These are phyloP conservation scores for Spisula subtruncata DNA, from an alignment of 2,888 invertebrate species.

Conservation along the genomic window DNA sequence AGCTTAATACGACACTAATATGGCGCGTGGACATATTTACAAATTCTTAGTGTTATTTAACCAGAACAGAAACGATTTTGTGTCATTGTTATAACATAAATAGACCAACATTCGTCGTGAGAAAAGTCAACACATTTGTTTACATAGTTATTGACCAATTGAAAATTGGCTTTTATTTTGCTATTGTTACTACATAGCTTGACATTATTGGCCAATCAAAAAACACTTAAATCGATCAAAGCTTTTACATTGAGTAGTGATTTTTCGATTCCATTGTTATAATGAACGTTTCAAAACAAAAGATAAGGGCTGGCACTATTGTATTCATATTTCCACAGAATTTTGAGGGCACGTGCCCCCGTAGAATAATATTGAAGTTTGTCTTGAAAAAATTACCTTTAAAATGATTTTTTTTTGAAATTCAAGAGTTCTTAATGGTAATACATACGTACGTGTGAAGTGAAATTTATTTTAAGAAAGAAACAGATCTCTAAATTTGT, in stretches of 20 bases:
- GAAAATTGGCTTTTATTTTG: constrained; percentile 49
- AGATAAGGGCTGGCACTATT: background rate
- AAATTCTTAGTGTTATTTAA: constrained; percentile 63
- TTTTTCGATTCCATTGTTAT: background rate
- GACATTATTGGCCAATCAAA: constrained; percentile 44
- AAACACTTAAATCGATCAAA: constrained; percentile 41
- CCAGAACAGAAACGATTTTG: constrained; percentile 41
- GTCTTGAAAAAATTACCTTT: background rate
- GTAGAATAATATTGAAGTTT: background rate
- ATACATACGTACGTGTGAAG: no score
- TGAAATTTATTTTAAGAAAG: no score
- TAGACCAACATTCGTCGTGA: constrained; percentile 58
- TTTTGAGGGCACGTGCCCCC: background rate
- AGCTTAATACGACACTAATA: constrained; percentile 28
- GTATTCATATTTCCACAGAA: background rate
- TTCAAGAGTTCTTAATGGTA: no score
- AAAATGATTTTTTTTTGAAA: background rate
- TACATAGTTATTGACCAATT: constrained; percentile 46
- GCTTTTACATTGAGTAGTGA: constrained; percentile 29
- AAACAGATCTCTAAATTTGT: no score
- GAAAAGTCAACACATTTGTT: constrained; percentile 66
- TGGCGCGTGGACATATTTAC: constrained; percentile 57
- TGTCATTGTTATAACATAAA: constrained; percentile 55
- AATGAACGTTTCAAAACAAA: background rate
- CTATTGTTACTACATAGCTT: constrained; percentile 36